Evolutionary conservation across 2,113 vertebrate species (phyloP).

Genomic region (Anguilla rostrata): DNA sequence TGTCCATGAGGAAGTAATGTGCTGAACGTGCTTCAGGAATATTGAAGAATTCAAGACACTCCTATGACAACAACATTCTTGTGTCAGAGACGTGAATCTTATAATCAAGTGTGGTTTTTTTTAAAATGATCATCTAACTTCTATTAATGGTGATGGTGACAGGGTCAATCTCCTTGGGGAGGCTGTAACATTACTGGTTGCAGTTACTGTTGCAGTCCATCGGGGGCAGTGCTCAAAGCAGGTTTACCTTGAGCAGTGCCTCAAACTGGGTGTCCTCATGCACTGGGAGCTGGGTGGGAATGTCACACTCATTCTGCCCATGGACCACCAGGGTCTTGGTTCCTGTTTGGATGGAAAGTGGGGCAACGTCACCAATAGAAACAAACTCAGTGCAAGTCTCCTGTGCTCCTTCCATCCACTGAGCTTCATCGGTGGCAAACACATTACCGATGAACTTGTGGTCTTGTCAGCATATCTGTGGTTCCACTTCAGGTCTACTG

Average conservation of each 20-base stretch:
- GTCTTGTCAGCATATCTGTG: background rate
- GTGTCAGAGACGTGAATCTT: background rate
- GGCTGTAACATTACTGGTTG: background rate
- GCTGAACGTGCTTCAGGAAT: conserved; percentile 93
- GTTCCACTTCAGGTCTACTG: background rate
- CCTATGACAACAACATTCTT: conserved; percentile 65
- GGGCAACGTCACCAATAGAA: background rate
- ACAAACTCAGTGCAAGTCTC: no score
- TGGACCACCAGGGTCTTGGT: conserved; percentile 98
- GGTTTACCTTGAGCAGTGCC: conserved; percentile 87
- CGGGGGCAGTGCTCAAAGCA: background rate
- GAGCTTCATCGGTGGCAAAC: no score
- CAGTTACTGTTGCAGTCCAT: background rate
- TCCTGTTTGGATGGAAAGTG: conserved; percentile 65
- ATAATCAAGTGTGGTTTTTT: background rate
- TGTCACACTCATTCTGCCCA: conserved; percentile 97
- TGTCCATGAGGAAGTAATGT: conserved; percentile 98
- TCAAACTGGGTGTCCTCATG: conserved; percentile 99
- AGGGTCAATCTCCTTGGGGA: no score
- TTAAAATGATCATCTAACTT: no score
- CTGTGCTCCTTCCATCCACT: no score
- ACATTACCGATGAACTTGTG: no score
- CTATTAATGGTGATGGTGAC: no score
- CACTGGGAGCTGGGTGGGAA: conserved; percentile 96
- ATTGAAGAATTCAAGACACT: conserved; percentile 98